phyloP scores from a whole-genome alignment of 2,888 invertebrate species.

The Polymixis lichenea region DNA sequence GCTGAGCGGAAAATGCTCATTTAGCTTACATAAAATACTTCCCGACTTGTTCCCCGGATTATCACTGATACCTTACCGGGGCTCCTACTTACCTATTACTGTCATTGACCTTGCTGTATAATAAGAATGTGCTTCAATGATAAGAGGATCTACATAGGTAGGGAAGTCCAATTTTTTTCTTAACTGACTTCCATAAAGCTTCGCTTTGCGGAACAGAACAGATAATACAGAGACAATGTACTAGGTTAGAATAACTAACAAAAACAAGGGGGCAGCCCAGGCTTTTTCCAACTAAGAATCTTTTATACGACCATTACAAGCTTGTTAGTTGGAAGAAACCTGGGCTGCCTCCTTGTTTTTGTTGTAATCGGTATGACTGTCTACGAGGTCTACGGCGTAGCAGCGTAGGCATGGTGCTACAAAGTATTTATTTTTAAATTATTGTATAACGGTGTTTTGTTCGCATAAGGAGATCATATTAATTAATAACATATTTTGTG shows the following conservation, averaged over 20 bases:
- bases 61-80: slow-evolving; percentile 63
- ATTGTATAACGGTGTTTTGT: background rate
- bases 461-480: background rate
- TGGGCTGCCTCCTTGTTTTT: no score
- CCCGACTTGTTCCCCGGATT: slow-evolving; percentile 67
- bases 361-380: slow-evolving; percentile 84
- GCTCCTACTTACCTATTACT: slow-evolving; percentile 8
- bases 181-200: background rate
- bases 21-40: slow-evolving; percentile 80
- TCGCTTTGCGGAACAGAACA: no score
- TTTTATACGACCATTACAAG: no score
- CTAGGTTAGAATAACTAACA: background rate
- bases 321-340: no score
- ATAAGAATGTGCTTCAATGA: background rate
- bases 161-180: background rate
- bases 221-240: background rate
- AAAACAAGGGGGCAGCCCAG: background rate
- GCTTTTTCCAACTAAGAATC: background rate
- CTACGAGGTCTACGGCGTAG: slow-evolving; percentile 79
- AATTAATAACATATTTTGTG: background rate
- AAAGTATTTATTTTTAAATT: slow-evolving; percentile 48
- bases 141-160: background rate
- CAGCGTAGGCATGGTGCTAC: slow-evolving; percentile 52
- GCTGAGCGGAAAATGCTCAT: slow-evolving; percentile 79
- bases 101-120: slow-evolving; percentile 7